Conservation (phyloP, 2,113 vertebrate genomes). For the Trematocara nigrifrons region DNA sequence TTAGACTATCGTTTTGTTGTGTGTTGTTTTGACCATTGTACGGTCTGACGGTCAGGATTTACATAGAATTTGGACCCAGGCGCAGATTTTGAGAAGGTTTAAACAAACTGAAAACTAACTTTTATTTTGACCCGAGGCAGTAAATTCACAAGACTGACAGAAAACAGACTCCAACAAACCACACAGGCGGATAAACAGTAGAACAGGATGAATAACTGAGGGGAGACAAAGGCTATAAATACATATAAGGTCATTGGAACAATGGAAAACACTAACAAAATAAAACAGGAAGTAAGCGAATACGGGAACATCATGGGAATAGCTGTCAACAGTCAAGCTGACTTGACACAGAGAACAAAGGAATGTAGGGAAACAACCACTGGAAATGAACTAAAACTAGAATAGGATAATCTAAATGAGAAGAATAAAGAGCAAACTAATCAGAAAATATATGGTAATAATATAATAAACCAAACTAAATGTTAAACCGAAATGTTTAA, state of each 20-base stretch:
- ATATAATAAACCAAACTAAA: background rate
- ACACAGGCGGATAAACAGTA: background rate
- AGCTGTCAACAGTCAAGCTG: background rate
- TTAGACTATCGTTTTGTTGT: background rate
- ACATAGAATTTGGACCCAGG: rapidly evolving
- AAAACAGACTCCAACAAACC: background rate
- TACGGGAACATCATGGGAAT: background rate
- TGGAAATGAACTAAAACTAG: background rate
- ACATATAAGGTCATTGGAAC: background rate
- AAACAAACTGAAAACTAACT: background rate
- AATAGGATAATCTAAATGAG: background rate
- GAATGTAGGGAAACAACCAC: background rate
- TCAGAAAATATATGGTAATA: background rate
- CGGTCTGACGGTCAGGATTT: background rate
- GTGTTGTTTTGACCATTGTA: background rate
- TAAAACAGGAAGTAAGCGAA: background rate
- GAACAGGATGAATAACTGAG: background rate
- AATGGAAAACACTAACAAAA: background rate
- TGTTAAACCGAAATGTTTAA: background rate
- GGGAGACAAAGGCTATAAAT: background rate
- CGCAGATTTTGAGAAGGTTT: background rate
- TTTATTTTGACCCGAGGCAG: rapidly evolving
- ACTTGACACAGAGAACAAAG: background rate
- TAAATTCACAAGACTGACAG: background rate
- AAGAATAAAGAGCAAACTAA: background rate